Percentiles rank a stretch among this genome's conserved stretches.
These are phyloP conservation scores for Halesus radiatus DNA, from an alignment of 1,140 invertebrate genomes.

Conservation along the genomic window DNA sequence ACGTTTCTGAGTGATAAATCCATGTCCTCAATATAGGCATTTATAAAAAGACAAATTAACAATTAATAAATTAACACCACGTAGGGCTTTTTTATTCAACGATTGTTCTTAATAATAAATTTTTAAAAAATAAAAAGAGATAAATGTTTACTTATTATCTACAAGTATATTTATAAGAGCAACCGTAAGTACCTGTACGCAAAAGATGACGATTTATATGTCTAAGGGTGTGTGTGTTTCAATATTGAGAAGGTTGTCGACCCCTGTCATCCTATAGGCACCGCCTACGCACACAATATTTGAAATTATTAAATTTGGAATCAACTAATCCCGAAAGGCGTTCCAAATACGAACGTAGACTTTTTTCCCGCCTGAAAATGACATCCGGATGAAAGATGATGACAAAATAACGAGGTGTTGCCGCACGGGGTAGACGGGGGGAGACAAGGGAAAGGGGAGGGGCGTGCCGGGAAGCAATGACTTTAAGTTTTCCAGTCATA, in stretches of 20 bases:
- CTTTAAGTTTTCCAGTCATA: slow-evolving; percentile 50
- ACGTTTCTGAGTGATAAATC: too few relatives aligned
- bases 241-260: neutral
- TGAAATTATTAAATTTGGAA: slow-evolving; percentile 56
- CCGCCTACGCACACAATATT: slow-evolving; percentile 45
- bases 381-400: slow-evolving; percentile 63
- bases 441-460: slow-evolving; percentile 6
- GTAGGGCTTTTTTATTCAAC: too few relatives aligned
- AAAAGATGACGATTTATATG: too few relatives aligned
- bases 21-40: too few relatives aligned
- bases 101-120: too few relatives aligned
- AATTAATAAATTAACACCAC: too few relatives aligned
- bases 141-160: too few relatives aligned
- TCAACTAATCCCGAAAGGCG: slow-evolving; percentile 57
- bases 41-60: too few relatives aligned
- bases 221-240: neutral
- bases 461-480: slow-evolving; percentile 43
- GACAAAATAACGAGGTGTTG: slow-evolving; percentile 59
- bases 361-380: slow-evolving; percentile 60
- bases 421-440: neutral
- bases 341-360: slow-evolving; percentile 54
- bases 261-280: too few relatives aligned
- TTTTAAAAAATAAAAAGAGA: too few relatives aligned
- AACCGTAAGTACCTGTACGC: too few relatives aligned
- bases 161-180: too few relatives aligned